phyloP scores from a whole-genome alignment of 2,113 vertebrate species.

The Stercorarius parasiticus region DNA sequence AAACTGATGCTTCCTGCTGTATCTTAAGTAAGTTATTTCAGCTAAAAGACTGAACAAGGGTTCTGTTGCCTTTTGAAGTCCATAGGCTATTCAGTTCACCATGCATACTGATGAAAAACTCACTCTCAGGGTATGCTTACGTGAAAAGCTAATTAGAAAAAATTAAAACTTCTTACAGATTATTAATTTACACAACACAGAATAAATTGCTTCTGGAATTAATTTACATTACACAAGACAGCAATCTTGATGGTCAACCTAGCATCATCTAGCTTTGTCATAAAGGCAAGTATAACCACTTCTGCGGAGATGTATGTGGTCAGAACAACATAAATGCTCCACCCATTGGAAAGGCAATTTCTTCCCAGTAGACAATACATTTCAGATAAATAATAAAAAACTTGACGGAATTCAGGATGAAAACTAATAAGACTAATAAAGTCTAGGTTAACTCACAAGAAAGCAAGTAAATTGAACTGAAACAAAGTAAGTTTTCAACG shows the following conservation, averaged over 20 bases:
- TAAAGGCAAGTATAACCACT: not conserved
- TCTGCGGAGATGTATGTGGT: rapidly evolving
- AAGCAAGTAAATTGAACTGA: not conserved
- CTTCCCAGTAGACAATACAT: not conserved
- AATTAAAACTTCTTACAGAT: not conserved
- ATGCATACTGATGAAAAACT: not conserved
- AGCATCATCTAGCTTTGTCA: not conserved
- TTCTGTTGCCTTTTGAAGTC: not conserved
- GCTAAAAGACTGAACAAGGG: not conserved
- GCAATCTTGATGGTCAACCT: not conserved
- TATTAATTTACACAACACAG: not conserved
- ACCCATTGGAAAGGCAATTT: not conserved
- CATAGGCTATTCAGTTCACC: not conserved
- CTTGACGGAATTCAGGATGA: not conserved
- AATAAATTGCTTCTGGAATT: not conserved
- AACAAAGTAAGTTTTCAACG: not conserved
- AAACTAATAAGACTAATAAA: not conserved
- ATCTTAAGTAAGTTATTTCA: not conserved
- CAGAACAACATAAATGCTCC: not conserved
- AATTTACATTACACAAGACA: not conserved
- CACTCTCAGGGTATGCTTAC: not conserved
- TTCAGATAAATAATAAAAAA: not conserved
- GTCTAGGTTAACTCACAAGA: not conserved
- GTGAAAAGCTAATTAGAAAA: not conserved
- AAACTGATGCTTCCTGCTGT: not conserved